Conservation (phyloP, 1,140 invertebrate genomes). For the Drosophila funebris region DNA sequence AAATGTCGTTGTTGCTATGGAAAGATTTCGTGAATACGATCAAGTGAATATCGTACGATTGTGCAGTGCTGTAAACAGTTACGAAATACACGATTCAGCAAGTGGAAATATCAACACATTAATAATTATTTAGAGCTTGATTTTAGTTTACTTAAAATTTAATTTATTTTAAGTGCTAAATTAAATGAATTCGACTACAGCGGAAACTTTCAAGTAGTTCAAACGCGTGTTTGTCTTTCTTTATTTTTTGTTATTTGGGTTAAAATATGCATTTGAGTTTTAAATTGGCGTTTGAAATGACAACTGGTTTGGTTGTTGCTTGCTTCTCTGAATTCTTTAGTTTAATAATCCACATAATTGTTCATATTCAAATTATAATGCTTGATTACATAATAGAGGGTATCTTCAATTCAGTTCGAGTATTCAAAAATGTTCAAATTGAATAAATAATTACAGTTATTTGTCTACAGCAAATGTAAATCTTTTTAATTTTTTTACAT, state of each 20-base stretch:
- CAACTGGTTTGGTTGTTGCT: constrained; percentile 59
- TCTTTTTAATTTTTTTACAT: not conserved
- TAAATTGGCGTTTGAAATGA: constrained; percentile 57
- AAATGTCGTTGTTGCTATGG: not conserved
- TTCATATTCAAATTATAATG: not conserved
- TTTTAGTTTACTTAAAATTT: not conserved
- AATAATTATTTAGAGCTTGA: too few species aligned
- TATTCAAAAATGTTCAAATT: not conserved
- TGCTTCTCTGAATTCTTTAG: not conserved
- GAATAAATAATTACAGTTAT: not conserved
- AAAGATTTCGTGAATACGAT: constrained; percentile 19
- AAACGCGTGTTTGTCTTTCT: not conserved
- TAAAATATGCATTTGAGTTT: constrained; percentile 55
- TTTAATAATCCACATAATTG: not conserved
- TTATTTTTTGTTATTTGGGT: constrained; percentile 12
- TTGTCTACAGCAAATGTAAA: not conserved
- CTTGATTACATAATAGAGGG: too few species aligned
- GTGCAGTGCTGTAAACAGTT: constrained; percentile 22
- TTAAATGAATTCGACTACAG: not conserved
- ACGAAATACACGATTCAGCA: not conserved
- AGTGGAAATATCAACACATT: not conserved
- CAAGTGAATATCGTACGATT: constrained; percentile 9
- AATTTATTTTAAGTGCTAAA: not conserved
- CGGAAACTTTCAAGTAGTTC: constrained; percentile 12
- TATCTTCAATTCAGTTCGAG: not conserved